A percentile compares a stretch with the other conserved stretches of the same genome.
phyloP scores from a whole-genome alignment of 2,113 vertebrate genomes.

The Mastomys natalensis region DNA sequence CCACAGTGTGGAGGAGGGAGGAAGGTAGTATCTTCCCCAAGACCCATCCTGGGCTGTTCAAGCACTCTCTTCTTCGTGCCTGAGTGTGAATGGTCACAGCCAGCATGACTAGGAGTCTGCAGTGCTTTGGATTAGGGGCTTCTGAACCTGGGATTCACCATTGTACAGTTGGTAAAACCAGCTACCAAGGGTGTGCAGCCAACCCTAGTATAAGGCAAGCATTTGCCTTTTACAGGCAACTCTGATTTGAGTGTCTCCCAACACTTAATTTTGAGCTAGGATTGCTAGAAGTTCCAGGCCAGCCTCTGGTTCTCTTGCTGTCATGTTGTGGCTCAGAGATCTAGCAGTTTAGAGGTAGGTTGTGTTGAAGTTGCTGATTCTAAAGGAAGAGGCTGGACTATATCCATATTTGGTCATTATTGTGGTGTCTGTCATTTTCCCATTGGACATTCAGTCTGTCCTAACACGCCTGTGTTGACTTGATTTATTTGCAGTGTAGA shows the following conservation, averaged over 20 bases:
- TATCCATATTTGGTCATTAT: rapidly evolving
- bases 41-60: rapidly evolving
- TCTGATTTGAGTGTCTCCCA: background rate
- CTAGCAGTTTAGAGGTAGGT: background rate
- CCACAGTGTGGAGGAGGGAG: rapidly evolving
- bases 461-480: rapidly evolving
- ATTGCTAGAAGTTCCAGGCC: rapidly evolving
- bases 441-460: rapidly evolving
- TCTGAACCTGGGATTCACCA: rapidly evolving
- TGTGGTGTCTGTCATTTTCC: background rate
- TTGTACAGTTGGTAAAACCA: rapidly evolving
- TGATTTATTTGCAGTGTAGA: background rate
- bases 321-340: rapidly evolving
- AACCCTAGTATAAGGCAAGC: rapidly evolving
- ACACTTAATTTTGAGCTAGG: too few relatives aligned
- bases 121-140: background rate
- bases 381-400: background rate
- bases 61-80: background rate
- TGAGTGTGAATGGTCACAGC: rapidly evolving
- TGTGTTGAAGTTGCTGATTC: rapidly evolving
- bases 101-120: background rate
- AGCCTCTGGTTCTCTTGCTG: background rate
- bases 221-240: rapidly evolving
- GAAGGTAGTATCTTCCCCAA: rapidly evolving
- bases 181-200: rapidly evolving